Conservation (phyloP, 1,140 invertebrate genomes). For the Zaprionus ghesquierei region DNA sequence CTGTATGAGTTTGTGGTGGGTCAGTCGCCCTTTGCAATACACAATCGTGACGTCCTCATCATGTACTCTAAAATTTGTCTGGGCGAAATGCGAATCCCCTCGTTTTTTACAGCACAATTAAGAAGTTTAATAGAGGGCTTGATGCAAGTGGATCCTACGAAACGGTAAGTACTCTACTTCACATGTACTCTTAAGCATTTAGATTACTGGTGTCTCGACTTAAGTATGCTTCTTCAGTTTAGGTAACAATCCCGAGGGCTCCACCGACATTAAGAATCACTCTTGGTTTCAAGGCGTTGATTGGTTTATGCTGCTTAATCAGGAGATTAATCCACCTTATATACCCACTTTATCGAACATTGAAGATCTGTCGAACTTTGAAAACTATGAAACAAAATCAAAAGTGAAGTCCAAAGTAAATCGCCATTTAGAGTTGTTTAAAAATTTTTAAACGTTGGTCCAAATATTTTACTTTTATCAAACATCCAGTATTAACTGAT, state of each 20-base stretch:
- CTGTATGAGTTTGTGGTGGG: constrained; percentile 93
- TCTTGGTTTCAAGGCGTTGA: constrained; percentile 90
- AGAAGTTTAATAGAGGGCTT: constrained; percentile 93
- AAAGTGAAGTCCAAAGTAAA: constrained; percentile 53
- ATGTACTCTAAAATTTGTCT: constrained; percentile 94
- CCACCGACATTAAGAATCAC: constrained; percentile 86
- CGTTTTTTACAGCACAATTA: constrained; percentile 88
- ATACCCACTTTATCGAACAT: constrained; percentile 84
- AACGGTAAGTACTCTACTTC: constrained; percentile 84
- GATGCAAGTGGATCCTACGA: constrained; percentile 92
- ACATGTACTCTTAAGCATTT: background rate
- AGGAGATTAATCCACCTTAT: constrained; percentile 89
- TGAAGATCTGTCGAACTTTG: constrained; percentile 68
- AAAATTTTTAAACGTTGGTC: constrained; percentile 62
- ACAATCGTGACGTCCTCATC: constrained; percentile 88
- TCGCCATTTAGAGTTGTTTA: constrained; percentile 64
- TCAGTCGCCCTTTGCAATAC: constrained; percentile 91
- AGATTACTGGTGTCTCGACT: background rate
- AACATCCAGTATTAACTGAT: background rate
- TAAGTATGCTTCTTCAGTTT: constrained; percentile 80
- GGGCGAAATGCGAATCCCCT: constrained; percentile 88
- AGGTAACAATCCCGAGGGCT: constrained; percentile 92
- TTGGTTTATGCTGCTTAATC: constrained; percentile 93
- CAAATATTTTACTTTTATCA: constrained; percentile 5
- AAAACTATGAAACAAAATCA: constrained; percentile 29